Base-by-base conservation (phyloP, 2,797 vertebrate genomes). In the Trachops cirrhosus region DNA sequence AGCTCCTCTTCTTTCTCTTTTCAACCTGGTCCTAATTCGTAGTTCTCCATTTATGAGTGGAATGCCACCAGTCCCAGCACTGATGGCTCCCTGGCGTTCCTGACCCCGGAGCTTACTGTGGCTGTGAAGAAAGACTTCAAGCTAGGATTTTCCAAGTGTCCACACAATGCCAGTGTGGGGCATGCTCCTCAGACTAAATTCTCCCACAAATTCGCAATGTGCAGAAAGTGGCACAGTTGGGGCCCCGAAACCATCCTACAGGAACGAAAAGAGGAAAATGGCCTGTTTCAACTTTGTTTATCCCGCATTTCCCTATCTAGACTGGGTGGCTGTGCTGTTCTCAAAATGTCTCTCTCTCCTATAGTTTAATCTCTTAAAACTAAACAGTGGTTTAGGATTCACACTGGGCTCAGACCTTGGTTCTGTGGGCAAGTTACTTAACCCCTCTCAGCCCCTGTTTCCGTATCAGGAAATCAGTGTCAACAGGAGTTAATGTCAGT, bases 201-300 rank as follows among this genome's bases (percentile, higher is more conserved):
- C 74, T 75, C 37, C 71, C 24, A 6, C 48, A 24, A 21, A 34
- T 19, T 34, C 52, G 4, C 48, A 1, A 3, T 0, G 1, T 15
- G 7, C 2, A 1, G 3, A 5, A 34, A 29, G 39, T 2, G 46
- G 22, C 64, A 2, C 37, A 18, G 3, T 0, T 6, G 1, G 46
- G 24, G 18, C 39, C 39, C 39, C 67, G 2, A 21, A 29, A 32
- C 29, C 6, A 4, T 37, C 71, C 59, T 16, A 10, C 44, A 77
- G 39, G 46, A 85, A 62, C 50, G 41, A 73, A 79, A 26, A 10
- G 5, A 5, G 22, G 11, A 34, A 12, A 68, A 21, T 9, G 21
- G 16, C 24, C 18, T 50, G 4, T 16, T 87, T 52, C 68, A 24
- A 54, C 6, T 32, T 70, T 52, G 21, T 50, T 4, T 48, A 86